A percentile compares a stretch with the other conserved stretches of the same genome.
Conservation (phyloP, 2,113 vertebrate species). For the Grallaria varia region DNA sequence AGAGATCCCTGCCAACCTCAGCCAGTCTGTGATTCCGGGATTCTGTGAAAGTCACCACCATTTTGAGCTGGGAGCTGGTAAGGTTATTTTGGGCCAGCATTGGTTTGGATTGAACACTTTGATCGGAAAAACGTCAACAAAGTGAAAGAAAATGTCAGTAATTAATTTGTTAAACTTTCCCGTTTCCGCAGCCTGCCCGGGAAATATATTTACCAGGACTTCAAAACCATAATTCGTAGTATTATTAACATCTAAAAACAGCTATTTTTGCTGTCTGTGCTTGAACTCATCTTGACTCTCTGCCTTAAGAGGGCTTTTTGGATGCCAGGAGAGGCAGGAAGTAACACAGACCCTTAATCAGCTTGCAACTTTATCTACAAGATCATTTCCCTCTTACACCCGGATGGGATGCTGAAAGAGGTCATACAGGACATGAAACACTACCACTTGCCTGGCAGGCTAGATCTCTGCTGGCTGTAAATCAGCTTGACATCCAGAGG, state of each 20-base stretch:
- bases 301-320: neutral
- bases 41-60: neutral
- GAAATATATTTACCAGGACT: neutral
- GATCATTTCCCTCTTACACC: neutral
- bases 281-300: neutral
- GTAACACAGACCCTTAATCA: neutral
- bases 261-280: neutral
- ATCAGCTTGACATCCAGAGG: constrained; percentile 5
- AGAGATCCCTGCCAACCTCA: neutral
- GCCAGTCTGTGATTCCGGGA: neutral
- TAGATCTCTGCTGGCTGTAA: neutral
- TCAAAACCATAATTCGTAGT: neutral
- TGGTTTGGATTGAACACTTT: neutral
- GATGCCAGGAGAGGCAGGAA: neutral
- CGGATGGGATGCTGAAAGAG: neutral
- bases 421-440: neutral
- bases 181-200: neutral
- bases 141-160: neutral
- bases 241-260: neutral
- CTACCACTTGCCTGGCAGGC: neutral
- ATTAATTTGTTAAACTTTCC: neutral
- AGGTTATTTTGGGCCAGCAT: neutral
- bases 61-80: neutral
- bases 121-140: neutral
- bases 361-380: neutral